Evolutionary conservation across 64 coral and sea anemone species (phyloP).

Genomic region (Montipora capricornis): DNA sequence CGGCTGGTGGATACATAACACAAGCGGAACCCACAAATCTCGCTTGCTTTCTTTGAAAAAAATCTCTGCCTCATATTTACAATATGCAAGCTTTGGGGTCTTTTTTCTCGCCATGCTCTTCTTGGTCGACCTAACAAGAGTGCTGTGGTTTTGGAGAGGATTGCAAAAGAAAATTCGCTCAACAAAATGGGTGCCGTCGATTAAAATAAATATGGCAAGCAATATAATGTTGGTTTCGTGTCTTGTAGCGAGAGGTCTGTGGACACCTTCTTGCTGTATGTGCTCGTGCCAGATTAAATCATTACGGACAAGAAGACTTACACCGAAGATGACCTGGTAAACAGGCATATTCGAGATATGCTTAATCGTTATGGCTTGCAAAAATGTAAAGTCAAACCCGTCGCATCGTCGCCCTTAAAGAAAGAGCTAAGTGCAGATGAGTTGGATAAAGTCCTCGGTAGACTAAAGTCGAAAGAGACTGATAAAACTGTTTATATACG

Average conservation of each 20-base stretch:
- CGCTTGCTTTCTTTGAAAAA: background rate
- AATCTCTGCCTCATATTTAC: background rate
- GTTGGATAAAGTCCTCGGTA: no score
- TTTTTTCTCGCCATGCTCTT: conserved; percentile 5
- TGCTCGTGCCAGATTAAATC: background rate
- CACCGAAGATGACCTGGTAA: no score
- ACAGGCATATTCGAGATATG: no score
- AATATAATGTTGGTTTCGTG: conserved; percentile 17
- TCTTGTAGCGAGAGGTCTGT: conserved; percentile 51
- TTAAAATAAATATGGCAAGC: conserved; percentile 50
- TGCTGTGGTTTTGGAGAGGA: conserved; percentile 46
- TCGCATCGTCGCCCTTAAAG: no score
- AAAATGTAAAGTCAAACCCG: no score
- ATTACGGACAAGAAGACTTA: no score
- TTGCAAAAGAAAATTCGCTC: conserved; percentile 49
- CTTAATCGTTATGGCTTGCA: no score
- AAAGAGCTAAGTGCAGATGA: no score
- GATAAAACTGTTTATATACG: no score
- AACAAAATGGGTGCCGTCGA: conserved; percentile 33
- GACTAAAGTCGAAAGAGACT: no score
- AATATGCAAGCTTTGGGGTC: conserved; percentile 52
- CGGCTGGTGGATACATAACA: no score
- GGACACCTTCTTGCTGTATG: conserved; percentile 43
- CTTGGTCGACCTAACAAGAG: conserved; percentile 34
- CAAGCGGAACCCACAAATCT: no score